Percentiles rank a stretch among this genome's conserved stretches.
Conservation (phyloP, 2,888 invertebrate species). For the Hypomecis punctinalis region DNA sequence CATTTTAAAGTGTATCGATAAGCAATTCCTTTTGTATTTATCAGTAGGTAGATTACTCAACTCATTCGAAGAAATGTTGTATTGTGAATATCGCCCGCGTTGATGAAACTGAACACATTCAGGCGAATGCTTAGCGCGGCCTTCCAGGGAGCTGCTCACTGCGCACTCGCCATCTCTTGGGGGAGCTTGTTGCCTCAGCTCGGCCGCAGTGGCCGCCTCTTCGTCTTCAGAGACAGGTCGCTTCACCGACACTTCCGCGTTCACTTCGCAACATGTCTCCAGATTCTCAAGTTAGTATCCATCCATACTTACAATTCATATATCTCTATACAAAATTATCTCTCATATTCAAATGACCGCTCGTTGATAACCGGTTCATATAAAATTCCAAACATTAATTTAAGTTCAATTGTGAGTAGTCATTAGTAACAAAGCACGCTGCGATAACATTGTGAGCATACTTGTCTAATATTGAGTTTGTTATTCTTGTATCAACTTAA, state of each 20-base stretch:
- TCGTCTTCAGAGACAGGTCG: slow-evolving; percentile 27
- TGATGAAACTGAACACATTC: slow-evolving; percentile 66
- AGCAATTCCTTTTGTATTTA: slow-evolving; percentile 56
- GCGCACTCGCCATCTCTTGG: slow-evolving; percentile 59
- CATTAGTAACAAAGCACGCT: slow-evolving; percentile 56
- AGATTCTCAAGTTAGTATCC: slow-evolving; percentile 55
- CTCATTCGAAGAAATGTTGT: slow-evolving; percentile 65
- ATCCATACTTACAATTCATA: slow-evolving; percentile 3
- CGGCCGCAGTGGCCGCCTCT: slow-evolving; percentile 28
- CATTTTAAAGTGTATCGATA: slow-evolving; percentile 41
- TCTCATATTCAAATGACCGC: slow-evolving; percentile 33
- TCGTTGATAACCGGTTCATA: slow-evolving; percentile 39
- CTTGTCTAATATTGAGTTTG: slow-evolving; percentile 55
- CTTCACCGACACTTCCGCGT: slow-evolving; percentile 19
- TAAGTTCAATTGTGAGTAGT: slow-evolving; percentile 52
- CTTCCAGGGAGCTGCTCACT: slow-evolving; percentile 67
- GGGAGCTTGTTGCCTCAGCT: slow-evolving; percentile 49
- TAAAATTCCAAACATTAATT: slow-evolving; percentile 50
- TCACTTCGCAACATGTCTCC: slow-evolving; percentile 45
- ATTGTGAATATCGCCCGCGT: slow-evolving; percentile 57
- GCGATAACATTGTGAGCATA: slow-evolving; percentile 54
- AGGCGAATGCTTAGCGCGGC: slow-evolving; percentile 73
- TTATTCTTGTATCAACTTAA: slow-evolving; percentile 54
- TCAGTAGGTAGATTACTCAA: slow-evolving; percentile 64
- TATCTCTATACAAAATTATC: slow-evolving; percentile 12